These are phyloP conservation scores for Aurelia aurita DNA, from an alignment of 30 jellyfish, hydroid and myxozoan species.

Conservation along the genomic window DNA sequence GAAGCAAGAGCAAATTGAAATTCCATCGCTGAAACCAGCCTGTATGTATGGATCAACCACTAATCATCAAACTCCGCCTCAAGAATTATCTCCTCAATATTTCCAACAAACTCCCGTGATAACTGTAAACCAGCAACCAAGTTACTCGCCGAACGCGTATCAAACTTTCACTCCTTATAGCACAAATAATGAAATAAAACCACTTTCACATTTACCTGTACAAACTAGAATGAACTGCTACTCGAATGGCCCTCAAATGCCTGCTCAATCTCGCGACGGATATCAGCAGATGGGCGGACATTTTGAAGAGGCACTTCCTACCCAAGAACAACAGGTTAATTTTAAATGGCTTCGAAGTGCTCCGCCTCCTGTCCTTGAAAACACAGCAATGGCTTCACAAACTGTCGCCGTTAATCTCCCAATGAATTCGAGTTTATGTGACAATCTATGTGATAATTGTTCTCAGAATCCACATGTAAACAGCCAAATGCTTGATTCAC, in stretches of 20 bases:
- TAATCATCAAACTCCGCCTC: slow-evolving; percentile 80
- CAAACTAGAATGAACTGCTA: slow-evolving; percentile 69
- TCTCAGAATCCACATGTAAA: slow-evolving; percentile 72
- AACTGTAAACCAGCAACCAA: slow-evolving; percentile 53
- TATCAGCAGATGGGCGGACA: slow-evolving; percentile 83
- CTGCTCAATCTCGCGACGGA: slow-evolving; percentile 76
- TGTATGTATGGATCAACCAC: slow-evolving; percentile 70
- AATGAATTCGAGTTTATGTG: slow-evolving; percentile 73
- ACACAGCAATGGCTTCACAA: slow-evolving; percentile 83
- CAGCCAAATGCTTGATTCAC: slow-evolving; percentile 65
- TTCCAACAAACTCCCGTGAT: slow-evolving; percentile 67
- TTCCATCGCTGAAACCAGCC: slow-evolving; percentile 62
- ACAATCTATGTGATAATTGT: slow-evolving; percentile 71
- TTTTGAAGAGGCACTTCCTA: slow-evolving; percentile 83
- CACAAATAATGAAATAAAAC: slow-evolving; percentile 53
- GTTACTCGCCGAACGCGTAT: slow-evolving; percentile 46
- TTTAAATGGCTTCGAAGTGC: slow-evolving; percentile 85
- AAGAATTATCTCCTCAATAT: slow-evolving; percentile 65
- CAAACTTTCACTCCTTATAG: slow-evolving; percentile 45
- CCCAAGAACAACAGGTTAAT: slow-evolving; percentile 84
- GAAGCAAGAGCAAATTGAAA: slow-evolving; percentile 59
- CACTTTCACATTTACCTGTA: slow-evolving; percentile 73
- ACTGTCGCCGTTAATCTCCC: slow-evolving; percentile 88
- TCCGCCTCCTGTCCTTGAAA: slow-evolving; percentile 87
- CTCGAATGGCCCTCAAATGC: slow-evolving; percentile 58